Conservation (phyloP, 2,113 vertebrate genomes). For the Dasypus novemcinctus region DNA sequence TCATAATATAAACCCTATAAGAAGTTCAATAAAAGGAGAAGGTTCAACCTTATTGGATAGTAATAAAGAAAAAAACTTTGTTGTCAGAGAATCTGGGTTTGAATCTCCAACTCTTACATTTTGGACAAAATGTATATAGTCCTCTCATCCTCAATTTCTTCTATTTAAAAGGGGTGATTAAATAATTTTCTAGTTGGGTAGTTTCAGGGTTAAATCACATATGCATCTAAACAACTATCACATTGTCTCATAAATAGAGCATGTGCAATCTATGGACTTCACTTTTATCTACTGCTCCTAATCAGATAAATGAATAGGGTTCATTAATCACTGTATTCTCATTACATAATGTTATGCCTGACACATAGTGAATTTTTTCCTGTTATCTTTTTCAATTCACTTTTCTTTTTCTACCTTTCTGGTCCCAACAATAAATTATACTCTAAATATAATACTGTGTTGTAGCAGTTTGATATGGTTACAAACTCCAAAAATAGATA, state of each 20-base stretch:
- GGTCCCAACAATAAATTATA: neutral
- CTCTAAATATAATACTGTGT: constrained; percentile 20
- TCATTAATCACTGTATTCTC: neutral
- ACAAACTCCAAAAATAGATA: too few species aligned
- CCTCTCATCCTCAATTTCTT: neutral
- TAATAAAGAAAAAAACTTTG: neutral
- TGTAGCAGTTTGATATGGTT: too few species aligned
- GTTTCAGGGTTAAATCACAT: neutral
- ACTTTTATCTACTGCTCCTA: neutral
- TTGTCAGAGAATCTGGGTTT: neutral
- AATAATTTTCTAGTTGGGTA: neutral
- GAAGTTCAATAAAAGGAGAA: neutral
- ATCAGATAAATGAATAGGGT: too few species aligned
- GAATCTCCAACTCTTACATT: neutral
- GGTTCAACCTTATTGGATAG: neutral
- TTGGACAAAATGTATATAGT: neutral
- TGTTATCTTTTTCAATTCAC: neutral
- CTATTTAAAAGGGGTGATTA: neutral
- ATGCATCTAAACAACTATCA: neutral
- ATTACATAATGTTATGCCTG: too few species aligned
- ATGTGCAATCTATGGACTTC: neutral
- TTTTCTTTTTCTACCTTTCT: neutral
- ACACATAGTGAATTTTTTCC: too few species aligned
- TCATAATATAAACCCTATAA: neutral
- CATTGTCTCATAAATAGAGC: neutral